phyloP scores from a whole-genome alignment of 1,140 invertebrate genomes.

The Trichogramma pretiosum region DNA sequence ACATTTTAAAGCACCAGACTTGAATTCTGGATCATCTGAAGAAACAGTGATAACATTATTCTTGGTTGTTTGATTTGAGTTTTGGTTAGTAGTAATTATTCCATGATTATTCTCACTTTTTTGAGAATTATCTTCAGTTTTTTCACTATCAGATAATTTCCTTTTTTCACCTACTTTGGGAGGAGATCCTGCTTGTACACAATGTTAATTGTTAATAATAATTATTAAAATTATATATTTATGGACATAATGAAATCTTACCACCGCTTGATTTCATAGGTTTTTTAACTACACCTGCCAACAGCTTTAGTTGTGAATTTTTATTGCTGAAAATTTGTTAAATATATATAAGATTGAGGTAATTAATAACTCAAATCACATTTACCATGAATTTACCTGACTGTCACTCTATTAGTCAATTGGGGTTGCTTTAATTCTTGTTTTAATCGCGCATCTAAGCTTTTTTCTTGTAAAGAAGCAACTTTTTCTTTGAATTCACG shows the following conservation, averaged over 20 bases:
- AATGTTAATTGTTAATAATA: neutral
- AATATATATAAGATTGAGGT: neutral
- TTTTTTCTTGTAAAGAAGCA: constrained; percentile 67
- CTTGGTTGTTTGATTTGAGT: constrained; percentile 2
- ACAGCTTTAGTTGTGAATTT: constrained; percentile 49
- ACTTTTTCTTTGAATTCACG: constrained; percentile 73
- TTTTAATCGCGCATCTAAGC: constrained; percentile 55
- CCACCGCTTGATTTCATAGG: constrained; percentile 44
- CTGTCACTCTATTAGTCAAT: constrained; percentile 27
- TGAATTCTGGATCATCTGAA: constrained; percentile 1
- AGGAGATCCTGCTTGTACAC: constrained; percentile 2
- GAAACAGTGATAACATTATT: neutral
- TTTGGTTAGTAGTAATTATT: too few relatives aligned
- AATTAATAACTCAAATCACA: too few relatives aligned
- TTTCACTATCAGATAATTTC: constrained; percentile 51
- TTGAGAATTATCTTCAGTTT: constrained; percentile 12
- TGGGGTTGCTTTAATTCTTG: constrained; percentile 46
- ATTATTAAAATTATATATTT: constrained; percentile 4
- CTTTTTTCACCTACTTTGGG: constrained; percentile 46
- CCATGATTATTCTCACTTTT: constrained; percentile 15
- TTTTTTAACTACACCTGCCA: constrained; percentile 54
- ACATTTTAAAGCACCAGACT: constrained; percentile 47
- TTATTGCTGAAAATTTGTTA: constrained; percentile 23
- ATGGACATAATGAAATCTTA: constrained; percentile 17
- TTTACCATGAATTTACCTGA: constrained; percentile 9